Evolutionary conservation across 1,140 invertebrate genomes (phyloP), one percentile per base, ranked within the genome.

Genomic region (Melitaea cinxia): DNA sequence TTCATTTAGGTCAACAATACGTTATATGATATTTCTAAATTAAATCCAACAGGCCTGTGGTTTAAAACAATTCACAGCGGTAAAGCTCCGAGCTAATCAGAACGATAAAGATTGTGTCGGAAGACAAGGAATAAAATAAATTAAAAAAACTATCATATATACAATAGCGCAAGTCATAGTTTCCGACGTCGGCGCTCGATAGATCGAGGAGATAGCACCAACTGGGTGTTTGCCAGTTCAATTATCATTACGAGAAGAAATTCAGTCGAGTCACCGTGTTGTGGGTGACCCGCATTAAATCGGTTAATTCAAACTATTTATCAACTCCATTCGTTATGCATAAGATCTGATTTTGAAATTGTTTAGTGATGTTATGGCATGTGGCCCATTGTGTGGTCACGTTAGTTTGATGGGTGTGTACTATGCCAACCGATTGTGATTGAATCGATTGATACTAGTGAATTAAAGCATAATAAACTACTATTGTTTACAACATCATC

Each of bases 301-400:
- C 88, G 88, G 88, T 91, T 88, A 91, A 91, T 91, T 91, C 83
- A 88, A 90, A 89, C 85, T 91, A 91, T 91, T 91, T 91, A 91
- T 91, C 88, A 86, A 86, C 77, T 85, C 79, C 73, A 88, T 90
- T 86, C 85, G 85, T 88, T 89, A 90, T 90, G 85, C 88, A 89
- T 87, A 89, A 85, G 85, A 90, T 91, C 86, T 83, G 86, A 90
- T 89, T 89, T 89, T 79, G 86, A 87, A 89, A 88, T 87, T 89
- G 86, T 89, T 89, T 90, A 83, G 85, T 85, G 85, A 83, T 90
- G 88, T 90, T 90, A 78, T 86, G 83, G 82, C 82, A 80, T 82
- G 79, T 55, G 70, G 65, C 61, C 80, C 72, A 89, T 88, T 90
- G 88, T 88, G 79, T 76, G 67, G 57, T 70, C 74, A 60, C 69